These are phyloP conservation scores for Actinia equina DNA, from an alignment of 64 coral and sea anemone species.

Conservation along the genomic window DNA sequence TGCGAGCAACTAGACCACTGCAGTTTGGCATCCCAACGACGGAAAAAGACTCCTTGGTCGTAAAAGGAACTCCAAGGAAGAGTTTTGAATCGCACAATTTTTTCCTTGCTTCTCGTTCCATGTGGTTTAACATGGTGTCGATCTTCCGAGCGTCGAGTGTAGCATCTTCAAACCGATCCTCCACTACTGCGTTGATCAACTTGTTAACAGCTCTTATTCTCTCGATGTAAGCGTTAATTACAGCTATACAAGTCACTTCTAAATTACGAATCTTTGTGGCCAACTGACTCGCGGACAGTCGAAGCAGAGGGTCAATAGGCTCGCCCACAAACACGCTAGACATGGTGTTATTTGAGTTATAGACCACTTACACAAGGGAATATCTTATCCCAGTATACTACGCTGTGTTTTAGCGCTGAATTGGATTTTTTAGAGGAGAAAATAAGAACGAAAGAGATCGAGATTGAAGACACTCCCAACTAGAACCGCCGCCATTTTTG, in stretches of 20 bases:
- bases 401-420: not conserved
- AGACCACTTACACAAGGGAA: not conserved
- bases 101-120: constrained; percentile 48
- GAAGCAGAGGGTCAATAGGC: constrained; percentile 31
- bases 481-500: not conserved
- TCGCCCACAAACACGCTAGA: constrained; percentile 1
- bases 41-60: constrained; percentile 86
- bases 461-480: not conserved
- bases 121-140: constrained; percentile 60
- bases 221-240: constrained; percentile 69
- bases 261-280: constrained; percentile 77
- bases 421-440: not conserved
- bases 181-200: constrained; percentile 79
- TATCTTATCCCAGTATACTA: not conserved
- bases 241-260: constrained; percentile 68
- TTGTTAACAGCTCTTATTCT: constrained; percentile 77
- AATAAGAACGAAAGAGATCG: not conserved
- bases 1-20: constrained; percentile 81
- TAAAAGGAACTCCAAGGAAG: constrained; percentile 86
- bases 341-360: not conserved
- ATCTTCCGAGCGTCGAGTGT: constrained; percentile 63
- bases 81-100: constrained; percentile 48
- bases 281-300: constrained; percentile 54
- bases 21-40: constrained; percentile 74
- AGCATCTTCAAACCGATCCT: constrained; percentile 82